Base-by-base conservation (phyloP, 2,797 vertebrate species). In the Dermochelys coriacea region DNA sequence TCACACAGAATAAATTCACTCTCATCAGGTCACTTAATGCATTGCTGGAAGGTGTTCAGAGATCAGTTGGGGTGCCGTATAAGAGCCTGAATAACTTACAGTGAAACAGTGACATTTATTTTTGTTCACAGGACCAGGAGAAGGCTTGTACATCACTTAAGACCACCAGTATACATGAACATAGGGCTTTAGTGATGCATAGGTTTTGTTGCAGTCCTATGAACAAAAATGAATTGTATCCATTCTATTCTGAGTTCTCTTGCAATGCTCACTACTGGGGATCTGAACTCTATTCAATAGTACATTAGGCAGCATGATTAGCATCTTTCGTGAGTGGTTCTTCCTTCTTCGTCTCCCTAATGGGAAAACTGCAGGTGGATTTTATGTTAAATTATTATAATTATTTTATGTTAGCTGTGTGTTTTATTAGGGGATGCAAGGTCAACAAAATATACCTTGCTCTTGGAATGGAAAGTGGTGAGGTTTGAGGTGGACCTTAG, bases 41-140 rank as follows among this genome's bases (percentile, higher is more conserved):
- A 37, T 34, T 84, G 12, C 9, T 37, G n/a, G 19, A 16, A 71
- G 27, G 2, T 12, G 21, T 23, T n/a, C 68, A 50, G 50, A 41
- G 8, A 57, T 15, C 18, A 59, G n/a, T 0, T 23, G 41, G 8
- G 15, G 16, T 1, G 0, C 41, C 12, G 14, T 18, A 14, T 80
- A 49, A 75, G 45, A 89, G 49, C 8, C 18, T 68, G 64, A 68
- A 37, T 37, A 68, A 37, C 68, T 37, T 68, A 41, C 10, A 23
- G 19, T 41, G 41, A 21, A 71, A 41, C 5, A 6, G 68, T 71
- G 19, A 41, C 11, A 19, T 45, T 85, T 50, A 34, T 37, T 49
- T 50, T 29, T 16, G 12, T 34, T 11, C 19, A 41, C 5, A 71
- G 29, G 14, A 3, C 8, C 84, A 2, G 9, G 82, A 71, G 49